phyloP scores from a whole-genome alignment of 92 coral and sea anemone species.

The Paramuricea clavata region DNA sequence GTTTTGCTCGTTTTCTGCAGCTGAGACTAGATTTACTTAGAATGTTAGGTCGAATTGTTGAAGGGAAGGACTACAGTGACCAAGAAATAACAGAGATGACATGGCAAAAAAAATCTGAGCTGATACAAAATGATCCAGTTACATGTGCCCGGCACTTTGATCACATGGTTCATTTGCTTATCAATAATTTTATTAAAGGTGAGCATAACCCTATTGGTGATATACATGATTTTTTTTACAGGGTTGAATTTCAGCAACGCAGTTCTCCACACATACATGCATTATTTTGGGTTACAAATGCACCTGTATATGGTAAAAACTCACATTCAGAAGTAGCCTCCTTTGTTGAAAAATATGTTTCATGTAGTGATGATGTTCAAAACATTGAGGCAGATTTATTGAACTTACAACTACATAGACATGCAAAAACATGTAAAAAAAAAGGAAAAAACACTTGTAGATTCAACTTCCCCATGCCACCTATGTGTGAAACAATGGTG shows the following conservation, averaged over 20 bases:
- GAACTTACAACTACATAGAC: conserved; percentile 70
- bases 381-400: conserved; percentile 42
- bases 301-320: conserved; percentile 19
- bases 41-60: conserved; percentile 69
- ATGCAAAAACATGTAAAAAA: conserved; percentile 73
- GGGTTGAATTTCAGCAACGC: conserved; percentile 78
- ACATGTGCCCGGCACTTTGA: conserved; percentile 81
- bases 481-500: conserved; percentile 31
- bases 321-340: background rate
- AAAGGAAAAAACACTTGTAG: conserved; percentile 62
- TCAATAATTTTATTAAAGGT: conserved; percentile 65
- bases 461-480: conserved; percentile 53
- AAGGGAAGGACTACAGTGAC: conserved; percentile 66
- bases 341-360: conserved; percentile 28
- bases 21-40: conserved; percentile 75
- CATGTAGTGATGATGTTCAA: background rate
- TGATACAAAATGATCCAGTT: conserved; percentile 69
- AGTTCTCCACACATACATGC: conserved; percentile 72
- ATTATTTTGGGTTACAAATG: conserved; percentile 58
- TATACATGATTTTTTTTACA: conserved; percentile 70
- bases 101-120: conserved; percentile 76
- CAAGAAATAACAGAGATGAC: conserved; percentile 65
- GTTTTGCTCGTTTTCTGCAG: conserved; percentile 84
- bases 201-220: conserved; percentile 64
- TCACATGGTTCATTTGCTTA: conserved; percentile 73